Evolutionary conservation across 1,140 invertebrate species (phyloP), one percentile per base, ranked within the genome.

Genomic region (Drosophila lowei): DNA sequence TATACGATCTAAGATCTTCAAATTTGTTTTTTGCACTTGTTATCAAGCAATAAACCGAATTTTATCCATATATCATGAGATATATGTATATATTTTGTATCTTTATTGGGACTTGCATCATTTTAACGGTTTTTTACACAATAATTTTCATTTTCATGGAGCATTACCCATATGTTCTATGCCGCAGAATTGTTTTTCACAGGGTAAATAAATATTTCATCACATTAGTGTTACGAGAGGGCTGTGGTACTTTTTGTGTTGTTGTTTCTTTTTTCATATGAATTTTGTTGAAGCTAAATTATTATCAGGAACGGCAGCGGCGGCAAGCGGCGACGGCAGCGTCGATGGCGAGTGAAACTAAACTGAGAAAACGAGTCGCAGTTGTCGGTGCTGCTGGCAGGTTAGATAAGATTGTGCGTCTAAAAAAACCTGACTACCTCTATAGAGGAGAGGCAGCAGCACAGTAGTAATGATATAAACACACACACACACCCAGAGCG

Each of bases 401-500:
- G 83, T 88, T 88, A 88, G 83, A 88, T 88, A 88, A 88, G 83
- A 89, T 88, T 88, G 79, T 88, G 84, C 72, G 84, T 83, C 74
- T 78, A 67, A 88, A 77, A 73, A 84, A 86, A 80, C 80, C 80
- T 70, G 83, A 77, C 81, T 67, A 58, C 52, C 64, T 62, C 64
- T 59, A 64, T 50, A 56, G 66, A 78, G 77, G 64, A 63, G 72
- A 80, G 53, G 62, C 77, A 79, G 60, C 71, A 61, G 63, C 71
- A 74, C 71, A 65, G 71, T 74, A 74, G 71, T 74, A 74, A 50
- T 60, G 60, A 74, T 74, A 74, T 74, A 74, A 74, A 74, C 70
- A 58, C 53, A 64, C 58, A 47, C 53, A 60, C 55, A 71, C 47
- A 23, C 7, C 44, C 15, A 41, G 30, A 23, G 41, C 38, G 21